phyloP scores from a whole-genome alignment of 2,797 vertebrate species.

The Epinephelus awoara region DNA sequence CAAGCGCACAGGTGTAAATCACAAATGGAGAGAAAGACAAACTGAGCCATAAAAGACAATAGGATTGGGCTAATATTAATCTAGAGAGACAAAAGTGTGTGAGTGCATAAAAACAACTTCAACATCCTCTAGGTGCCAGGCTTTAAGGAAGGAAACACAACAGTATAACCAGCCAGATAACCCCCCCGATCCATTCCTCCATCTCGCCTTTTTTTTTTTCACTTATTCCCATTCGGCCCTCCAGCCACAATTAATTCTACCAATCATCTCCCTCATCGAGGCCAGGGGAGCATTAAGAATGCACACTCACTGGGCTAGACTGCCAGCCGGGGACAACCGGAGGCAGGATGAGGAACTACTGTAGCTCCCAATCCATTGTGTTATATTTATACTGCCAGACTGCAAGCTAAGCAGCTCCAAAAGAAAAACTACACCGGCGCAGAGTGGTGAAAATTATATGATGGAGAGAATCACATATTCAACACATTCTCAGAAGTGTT shows the following conservation, averaged over 20 bases:
- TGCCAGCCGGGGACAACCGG: conserved; percentile 64
- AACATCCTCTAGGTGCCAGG: conserved; percentile 55
- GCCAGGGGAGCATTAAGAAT: conserved; percentile 83
- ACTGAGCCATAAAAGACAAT: conserved; percentile 71
- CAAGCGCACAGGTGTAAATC: conserved; percentile 67
- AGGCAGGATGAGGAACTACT: conserved; percentile 67
- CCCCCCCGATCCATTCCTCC: conserved; percentile 21
- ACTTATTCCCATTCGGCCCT: conserved; percentile 78
- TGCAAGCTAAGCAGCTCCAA: conserved; percentile 68
- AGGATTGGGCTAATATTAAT: conserved; percentile 60
- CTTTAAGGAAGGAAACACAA: conserved; percentile 60
- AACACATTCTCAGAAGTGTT: conserved; percentile 60
- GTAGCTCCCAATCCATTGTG: conserved; percentile 52
- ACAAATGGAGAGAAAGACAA: conserved; percentile 47
- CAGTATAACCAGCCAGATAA: conserved; percentile 61
- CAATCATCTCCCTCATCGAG: conserved; percentile 81
- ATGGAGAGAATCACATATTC: conserved; percentile 49
- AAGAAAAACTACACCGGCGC: conserved; percentile 11
- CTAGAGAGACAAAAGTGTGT: conserved; percentile 43
- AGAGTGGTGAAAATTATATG: conserved; percentile 13
- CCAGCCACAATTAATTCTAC: conserved; percentile 87
- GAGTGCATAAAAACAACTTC: conserved; percentile 54
- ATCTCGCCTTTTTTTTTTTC: conserved; percentile 40
- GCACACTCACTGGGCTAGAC: conserved; percentile 78
- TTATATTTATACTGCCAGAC: conserved; percentile 66